Evolutionary conservation across 37 sponge, comb jelly and placozoan genomes (phyloP).

Genomic region (Bolinopsis microptera): DNA sequence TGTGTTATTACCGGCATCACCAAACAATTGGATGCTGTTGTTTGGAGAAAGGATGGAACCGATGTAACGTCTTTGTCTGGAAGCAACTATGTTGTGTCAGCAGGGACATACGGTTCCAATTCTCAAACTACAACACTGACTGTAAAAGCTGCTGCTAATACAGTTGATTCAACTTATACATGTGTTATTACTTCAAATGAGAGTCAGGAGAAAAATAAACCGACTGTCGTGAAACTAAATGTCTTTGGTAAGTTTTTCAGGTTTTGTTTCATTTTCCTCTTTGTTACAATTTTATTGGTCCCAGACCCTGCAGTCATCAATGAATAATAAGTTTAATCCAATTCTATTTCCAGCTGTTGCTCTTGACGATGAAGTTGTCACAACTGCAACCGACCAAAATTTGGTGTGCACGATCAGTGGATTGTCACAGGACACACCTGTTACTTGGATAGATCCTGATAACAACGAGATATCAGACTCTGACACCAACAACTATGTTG

Average conservation of each 20-base stretch:
- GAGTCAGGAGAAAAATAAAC: neutral
- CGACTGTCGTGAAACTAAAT: neutral
- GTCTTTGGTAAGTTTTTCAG: conserved; percentile 29
- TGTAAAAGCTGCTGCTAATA: neutral
- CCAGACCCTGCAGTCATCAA: too few species aligned
- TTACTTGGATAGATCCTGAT: neutral
- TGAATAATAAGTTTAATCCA: neutral
- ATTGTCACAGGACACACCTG: neutral
- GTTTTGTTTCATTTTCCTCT: too few species aligned
- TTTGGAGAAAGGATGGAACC: neutral
- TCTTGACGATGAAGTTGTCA: neutral
- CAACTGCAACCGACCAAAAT: neutral
- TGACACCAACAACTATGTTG: conserved; percentile 17
- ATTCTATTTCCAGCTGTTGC: neutral
- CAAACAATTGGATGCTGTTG: neutral
- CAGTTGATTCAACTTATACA: neutral
- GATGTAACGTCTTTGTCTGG: neutral
- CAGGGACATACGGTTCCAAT: neutral
- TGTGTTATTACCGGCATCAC: conserved; percentile 17
- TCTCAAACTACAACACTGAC: neutral
- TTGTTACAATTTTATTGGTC: too few species aligned
- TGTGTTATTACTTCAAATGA: neutral
- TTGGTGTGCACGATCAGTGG: neutral
- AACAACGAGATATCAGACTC: neutral
- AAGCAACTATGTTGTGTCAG: neutral